Percentiles rank a stretch among this genome's conserved stretches.
phyloP scores from a whole-genome alignment of 2,113 vertebrate genomes.

The Mormyrus lacerda region DNA sequence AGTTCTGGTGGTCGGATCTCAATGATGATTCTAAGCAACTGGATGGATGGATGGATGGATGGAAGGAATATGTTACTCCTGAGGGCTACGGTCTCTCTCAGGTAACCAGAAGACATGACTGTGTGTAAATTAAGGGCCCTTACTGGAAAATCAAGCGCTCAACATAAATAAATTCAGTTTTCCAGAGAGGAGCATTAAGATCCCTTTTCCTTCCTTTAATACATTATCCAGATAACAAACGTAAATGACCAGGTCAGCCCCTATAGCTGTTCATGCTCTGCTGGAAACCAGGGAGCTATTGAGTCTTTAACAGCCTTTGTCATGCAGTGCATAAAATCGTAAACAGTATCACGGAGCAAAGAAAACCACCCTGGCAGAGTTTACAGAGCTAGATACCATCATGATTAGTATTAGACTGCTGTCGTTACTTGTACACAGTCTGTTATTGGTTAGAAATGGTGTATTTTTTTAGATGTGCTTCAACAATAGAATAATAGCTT shows the following conservation, averaged over 20 bases:
- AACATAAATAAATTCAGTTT: not conserved
- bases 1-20: not conserved
- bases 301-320: not conserved
- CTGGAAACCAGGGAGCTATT: not conserved
- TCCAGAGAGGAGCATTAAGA: not conserved
- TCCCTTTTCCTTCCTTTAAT: not conserved
- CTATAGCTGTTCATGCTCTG: not conserved
- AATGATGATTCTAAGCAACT: not conserved
- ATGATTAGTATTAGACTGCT: not conserved
- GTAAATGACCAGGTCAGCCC: not conserved
- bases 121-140: not conserved
- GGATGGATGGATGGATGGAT: not conserved
- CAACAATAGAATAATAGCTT: not conserved
- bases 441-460: not conserved
- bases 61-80: not conserved
- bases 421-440: not conserved
- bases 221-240: not conserved
- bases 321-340: not conserved
- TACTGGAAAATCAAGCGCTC: not conserved
- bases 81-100: not conserved
- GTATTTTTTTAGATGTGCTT: not conserved
- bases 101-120: not conserved
- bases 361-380: not conserved
- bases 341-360: not conserved
- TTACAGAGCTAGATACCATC: not conserved